These are phyloP conservation scores for Eciton burchellii DNA, from an alignment of 1,140 invertebrate species.

Conservation along the genomic window DNA sequence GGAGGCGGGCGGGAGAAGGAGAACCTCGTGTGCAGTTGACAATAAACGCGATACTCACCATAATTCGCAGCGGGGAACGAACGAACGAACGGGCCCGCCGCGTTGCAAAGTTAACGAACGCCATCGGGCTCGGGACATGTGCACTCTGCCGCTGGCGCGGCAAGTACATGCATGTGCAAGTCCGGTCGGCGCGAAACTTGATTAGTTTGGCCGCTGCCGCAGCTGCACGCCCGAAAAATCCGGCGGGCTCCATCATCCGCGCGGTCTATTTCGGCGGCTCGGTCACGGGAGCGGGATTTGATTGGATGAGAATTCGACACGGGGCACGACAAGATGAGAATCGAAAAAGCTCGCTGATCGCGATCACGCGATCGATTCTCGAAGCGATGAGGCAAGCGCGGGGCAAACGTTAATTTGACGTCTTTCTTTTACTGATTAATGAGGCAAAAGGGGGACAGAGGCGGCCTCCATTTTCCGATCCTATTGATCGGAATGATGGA, in stretches of 20 bases:
- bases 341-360: conserved; percentile 7
- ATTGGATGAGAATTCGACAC: conserved; percentile 40
- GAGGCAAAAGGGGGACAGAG: not conserved
- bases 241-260: not conserved
- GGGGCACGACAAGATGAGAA: conserved; percentile 29
- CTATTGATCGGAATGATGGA: no score
- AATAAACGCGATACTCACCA: conserved; percentile 59
- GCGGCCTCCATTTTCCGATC: no score
- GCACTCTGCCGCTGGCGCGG: conserved; percentile 25
- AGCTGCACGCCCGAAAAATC: conserved; percentile 44
- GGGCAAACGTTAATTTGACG: not conserved
- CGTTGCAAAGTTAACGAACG: conserved; percentile 69
- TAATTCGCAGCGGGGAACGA: conserved; percentile 69
- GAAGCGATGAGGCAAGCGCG: not conserved
- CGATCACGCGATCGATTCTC: conserved; percentile 22
- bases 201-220: conserved; percentile 36
- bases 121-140: conserved; percentile 45
- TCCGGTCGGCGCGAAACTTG: conserved; percentile 39
- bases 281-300: conserved; percentile 35
- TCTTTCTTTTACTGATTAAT: not conserved
- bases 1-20: no score
- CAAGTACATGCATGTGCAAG: conserved; percentile 48
- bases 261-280: conserved; percentile 25
- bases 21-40: conserved; percentile 46
- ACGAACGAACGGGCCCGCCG: conserved; percentile 20